phyloP scores from a whole-genome alignment of 2,113 vertebrate genomes.

The Marmota flaviventris region DNA sequence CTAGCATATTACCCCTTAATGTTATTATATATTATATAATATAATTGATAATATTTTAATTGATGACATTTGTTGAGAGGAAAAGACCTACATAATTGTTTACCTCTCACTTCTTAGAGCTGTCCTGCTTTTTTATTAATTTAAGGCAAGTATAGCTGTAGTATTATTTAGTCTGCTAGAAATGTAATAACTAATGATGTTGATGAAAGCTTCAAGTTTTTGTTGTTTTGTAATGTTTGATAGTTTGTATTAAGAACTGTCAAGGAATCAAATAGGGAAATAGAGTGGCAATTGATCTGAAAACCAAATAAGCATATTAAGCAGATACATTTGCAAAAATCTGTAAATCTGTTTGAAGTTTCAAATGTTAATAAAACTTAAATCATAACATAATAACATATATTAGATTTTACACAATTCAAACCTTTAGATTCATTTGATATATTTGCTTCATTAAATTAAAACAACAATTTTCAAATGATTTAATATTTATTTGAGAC shows the following conservation, averaged over 20 bases:
- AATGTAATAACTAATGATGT: background rate
- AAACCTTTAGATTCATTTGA: background rate
- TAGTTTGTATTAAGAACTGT: background rate
- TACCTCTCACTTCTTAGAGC: conserved; percentile 24
- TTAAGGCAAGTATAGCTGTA: background rate
- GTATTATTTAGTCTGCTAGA: background rate
- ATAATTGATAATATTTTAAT: background rate
- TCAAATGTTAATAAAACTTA: conserved; percentile 20
- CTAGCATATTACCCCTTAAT: background rate
- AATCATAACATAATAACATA: background rate
- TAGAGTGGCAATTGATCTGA: background rate
- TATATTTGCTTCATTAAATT: background rate
- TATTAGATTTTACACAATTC: background rate
- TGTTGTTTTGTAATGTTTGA: background rate
- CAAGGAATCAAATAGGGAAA: background rate
- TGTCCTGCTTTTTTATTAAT: background rate
- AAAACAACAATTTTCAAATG: background rate
- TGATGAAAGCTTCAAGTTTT: conserved; percentile 12
- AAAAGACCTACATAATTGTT: background rate
- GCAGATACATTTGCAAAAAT: background rate
- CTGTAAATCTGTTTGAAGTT: background rate
- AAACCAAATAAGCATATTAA: background rate
- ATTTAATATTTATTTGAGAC: conserved; percentile 26
- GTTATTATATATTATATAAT: background rate
- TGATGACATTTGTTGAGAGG: background rate